Conservation (phyloP, 2,797 vertebrate species). For the Mormyrus proboscirostris region DNA sequence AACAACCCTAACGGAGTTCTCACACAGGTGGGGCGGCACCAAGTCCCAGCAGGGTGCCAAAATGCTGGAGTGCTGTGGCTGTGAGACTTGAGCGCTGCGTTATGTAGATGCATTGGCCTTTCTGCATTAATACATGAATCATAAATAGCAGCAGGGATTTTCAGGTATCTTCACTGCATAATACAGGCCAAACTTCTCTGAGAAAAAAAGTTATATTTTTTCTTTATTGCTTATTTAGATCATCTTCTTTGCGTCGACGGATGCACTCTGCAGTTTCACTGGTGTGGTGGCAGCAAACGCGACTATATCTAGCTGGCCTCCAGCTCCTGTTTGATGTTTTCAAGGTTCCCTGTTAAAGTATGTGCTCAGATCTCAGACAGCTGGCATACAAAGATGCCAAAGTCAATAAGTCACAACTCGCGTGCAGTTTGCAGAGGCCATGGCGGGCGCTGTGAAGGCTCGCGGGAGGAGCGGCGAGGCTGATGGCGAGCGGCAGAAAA, state of each 20-base stretch:
- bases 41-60: neutral
- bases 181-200: neutral
- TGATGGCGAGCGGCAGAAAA: neutral
- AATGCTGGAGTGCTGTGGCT: neutral
- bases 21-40: neutral
- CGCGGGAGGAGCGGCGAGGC: neutral
- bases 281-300: neutral
- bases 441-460: neutral
- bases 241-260: neutral
- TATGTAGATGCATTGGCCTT: neutral
- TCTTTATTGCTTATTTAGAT: neutral
- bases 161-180: neutral
- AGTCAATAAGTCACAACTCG: neutral
- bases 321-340: too few relatives aligned
- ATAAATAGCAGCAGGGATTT: neutral
- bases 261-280: neutral
- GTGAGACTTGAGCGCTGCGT: neutral
- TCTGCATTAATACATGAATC: neutral
- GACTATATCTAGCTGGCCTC: neutral
- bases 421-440: neutral
- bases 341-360: neutral
- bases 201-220: neutral
- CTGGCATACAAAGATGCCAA: neutral
- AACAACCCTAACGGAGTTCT: neutral
- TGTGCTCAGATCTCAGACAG: neutral